Conservation (phyloP, 1,140 invertebrate species). For the Apocrypta bakeri region DNA sequence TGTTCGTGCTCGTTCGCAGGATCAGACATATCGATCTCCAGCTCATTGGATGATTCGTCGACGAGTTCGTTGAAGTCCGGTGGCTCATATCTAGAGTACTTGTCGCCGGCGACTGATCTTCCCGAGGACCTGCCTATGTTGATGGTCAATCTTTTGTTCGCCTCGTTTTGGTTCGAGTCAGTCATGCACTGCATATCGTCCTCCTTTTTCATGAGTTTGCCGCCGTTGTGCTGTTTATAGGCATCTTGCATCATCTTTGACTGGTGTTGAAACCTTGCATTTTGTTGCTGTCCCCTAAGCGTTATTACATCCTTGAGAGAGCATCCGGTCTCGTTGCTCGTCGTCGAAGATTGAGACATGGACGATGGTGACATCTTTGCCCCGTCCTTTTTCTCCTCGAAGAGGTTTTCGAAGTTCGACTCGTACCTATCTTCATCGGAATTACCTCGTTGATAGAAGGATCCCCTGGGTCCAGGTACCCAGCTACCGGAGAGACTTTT, state of each 20-base stretch:
- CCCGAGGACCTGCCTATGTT: conserved; percentile 5
- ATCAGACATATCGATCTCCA: conserved; percentile 87
- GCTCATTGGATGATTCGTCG: conserved; percentile 85
- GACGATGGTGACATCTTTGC: conserved; percentile 80
- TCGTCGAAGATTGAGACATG: conserved; percentile 76
- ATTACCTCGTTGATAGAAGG: conserved; percentile 79
- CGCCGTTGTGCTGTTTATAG: conserved; percentile 57
- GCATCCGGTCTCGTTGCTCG: conserved; percentile 77
- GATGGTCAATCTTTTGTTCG: conserved; percentile 55
- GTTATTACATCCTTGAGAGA: conserved; percentile 81
- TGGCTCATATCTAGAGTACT: conserved; percentile 79
- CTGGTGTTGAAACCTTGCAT: conserved; percentile 62
- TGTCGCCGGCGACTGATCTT: conserved; percentile 62
- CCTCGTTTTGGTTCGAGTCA: conserved; percentile 56
- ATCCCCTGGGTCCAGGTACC: conserved; percentile 78
- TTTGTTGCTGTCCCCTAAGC: conserved; percentile 75
- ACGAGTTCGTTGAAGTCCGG: conserved; percentile 87
- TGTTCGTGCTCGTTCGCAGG: conserved; percentile 66
- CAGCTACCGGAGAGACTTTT: conserved; percentile 89
- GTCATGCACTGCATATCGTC: conserved; percentile 70
- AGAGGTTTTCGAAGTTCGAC: conserved; percentile 88
- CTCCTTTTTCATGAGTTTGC: conserved; percentile 56
- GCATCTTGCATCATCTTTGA: conserved; percentile 47
- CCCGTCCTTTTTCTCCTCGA: conserved; percentile 85
- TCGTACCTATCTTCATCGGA: conserved; percentile 82